Evolutionary conservation across 1,140 invertebrate species (phyloP).

Genomic region (Muscidifurax raptorellus): DNA sequence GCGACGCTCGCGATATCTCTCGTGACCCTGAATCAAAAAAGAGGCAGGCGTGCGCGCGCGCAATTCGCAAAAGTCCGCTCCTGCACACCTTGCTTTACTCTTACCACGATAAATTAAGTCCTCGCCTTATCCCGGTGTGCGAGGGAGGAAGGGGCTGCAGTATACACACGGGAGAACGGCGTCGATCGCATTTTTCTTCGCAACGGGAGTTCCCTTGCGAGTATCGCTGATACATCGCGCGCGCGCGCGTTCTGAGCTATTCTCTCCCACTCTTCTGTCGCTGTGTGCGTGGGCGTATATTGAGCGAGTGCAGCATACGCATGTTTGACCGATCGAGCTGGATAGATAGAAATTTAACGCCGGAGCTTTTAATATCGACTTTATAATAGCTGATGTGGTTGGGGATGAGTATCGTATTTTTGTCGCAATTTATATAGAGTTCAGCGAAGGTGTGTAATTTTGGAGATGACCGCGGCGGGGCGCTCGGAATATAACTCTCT

Average conservation of each 20-base stretch:
- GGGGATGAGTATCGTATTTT: no score
- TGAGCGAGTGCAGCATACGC: no score
- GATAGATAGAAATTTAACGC: no score
- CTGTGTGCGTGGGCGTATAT: background rate
- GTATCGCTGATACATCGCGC: background rate
- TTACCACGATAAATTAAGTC: conserved; percentile 61
- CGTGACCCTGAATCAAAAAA: conserved; percentile 7
- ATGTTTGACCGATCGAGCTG: background rate
- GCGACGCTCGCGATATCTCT: background rate
- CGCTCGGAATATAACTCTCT: no score
- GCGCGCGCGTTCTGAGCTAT: background rate
- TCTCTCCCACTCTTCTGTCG: background rate
- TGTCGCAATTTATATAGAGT: no score
- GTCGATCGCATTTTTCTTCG: conserved; percentile 59
- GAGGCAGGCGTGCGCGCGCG: background rate
- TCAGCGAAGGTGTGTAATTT: no score
- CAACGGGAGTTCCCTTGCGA: conserved; percentile 44
- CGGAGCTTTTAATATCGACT: no score
- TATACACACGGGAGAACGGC: conserved; percentile 20
- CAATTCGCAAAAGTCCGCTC: conserved; percentile 41
- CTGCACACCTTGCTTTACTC: background rate
- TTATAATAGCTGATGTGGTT: no score
- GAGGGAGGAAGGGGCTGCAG: background rate
- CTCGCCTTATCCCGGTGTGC: conserved; percentile 58
- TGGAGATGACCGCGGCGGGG: no score